These are phyloP conservation scores for Tortricodes alternella DNA, from an alignment of 2,888 invertebrate genomes.

Conservation along the genomic window DNA sequence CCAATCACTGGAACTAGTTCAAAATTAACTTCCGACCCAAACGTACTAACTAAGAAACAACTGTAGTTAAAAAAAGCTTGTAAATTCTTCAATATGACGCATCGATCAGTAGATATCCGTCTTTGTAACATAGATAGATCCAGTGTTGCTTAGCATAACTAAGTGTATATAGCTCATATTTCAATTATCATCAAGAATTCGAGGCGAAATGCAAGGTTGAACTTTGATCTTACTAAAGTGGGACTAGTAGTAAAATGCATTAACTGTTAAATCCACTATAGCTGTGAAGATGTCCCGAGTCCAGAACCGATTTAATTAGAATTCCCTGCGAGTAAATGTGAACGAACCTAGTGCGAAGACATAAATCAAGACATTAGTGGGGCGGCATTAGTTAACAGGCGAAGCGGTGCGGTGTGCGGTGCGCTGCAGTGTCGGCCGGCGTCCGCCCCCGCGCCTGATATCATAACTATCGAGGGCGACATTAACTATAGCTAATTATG, in stretches of 20 bases:
- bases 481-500: slow-evolving; percentile 51
- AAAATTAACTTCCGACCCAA: too few relatives aligned
- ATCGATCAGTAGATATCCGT: neutral
- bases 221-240: slow-evolving; percentile 27
- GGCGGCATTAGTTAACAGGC: slow-evolving; percentile 52
- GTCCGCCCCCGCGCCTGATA: slow-evolving; percentile 42
- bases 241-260: slow-evolving; percentile 41
- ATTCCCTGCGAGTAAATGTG: slow-evolving; percentile 44
- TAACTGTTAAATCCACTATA: slow-evolving; percentile 50
- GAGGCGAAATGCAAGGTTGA: slow-evolving; percentile 15
- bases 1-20: too few relatives aligned
- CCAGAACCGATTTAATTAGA: slow-evolving; percentile 47
- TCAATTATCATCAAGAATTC: slow-evolving; percentile 17
- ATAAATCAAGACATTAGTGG: slow-evolving; percentile 66
- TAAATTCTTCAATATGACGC: neutral
- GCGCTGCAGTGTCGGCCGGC: neutral
- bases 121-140: slow-evolving; percentile 17
- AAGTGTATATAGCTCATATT: slow-evolving; percentile 9
- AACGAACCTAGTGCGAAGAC: slow-evolving; percentile 47
- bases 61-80: neutral
- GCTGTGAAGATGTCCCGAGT: slow-evolving; percentile 47
- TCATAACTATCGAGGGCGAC: slow-evolving; percentile 53
- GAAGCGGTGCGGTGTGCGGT: slow-evolving; percentile 39
- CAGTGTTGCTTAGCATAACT: neutral
- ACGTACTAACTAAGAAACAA: too few relatives aligned